phyloP scores from a whole-genome alignment of 64 coral and sea anemone species.

The Porites australiensis region DNA sequence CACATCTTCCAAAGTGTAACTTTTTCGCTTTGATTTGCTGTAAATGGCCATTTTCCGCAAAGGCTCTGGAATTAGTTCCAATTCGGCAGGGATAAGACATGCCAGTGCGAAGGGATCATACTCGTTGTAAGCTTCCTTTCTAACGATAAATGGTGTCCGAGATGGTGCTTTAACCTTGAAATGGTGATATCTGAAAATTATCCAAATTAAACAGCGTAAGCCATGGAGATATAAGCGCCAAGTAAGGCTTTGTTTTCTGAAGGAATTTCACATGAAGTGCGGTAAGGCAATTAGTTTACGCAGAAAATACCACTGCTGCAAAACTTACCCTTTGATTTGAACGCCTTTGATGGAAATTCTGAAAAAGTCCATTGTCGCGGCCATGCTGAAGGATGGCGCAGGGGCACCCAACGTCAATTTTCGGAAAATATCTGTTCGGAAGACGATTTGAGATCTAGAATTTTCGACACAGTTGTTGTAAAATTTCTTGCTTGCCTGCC shows the following conservation, averaged over 20 bases:
- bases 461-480: no score
- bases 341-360: conserved; percentile 26
- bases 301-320: conserved; percentile 11
- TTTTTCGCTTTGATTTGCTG: conserved; percentile 24
- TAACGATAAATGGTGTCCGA: conserved; percentile 18
- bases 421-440: no score
- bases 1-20: conserved; percentile 24
- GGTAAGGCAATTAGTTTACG: conserved; percentile 4
- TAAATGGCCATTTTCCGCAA: conserved; percentile 26
- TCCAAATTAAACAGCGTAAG: conserved; percentile 18
- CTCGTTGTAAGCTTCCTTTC: conserved; percentile 16
- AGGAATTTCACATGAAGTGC: not conserved
- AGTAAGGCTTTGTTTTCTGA: not conserved
- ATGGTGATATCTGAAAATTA: conserved; percentile 24
- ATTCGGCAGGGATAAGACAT: conserved; percentile 24
- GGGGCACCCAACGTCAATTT: no score
- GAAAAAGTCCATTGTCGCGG: conserved; percentile 17
- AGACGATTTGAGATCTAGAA: no score
- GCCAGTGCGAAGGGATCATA: conserved; percentile 13
- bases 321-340: conserved; percentile 23
- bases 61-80: conserved; percentile 8
- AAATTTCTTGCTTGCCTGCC: no score
- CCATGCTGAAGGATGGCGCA: conserved; percentile 6
- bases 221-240: not conserved
- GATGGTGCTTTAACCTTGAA: conserved; percentile 35